A percentile compares a stretch with the other conserved stretches of the same genome.
Conservation (phyloP, 2,888 invertebrate genomes). For the Aspidapion aeneum region DNA sequence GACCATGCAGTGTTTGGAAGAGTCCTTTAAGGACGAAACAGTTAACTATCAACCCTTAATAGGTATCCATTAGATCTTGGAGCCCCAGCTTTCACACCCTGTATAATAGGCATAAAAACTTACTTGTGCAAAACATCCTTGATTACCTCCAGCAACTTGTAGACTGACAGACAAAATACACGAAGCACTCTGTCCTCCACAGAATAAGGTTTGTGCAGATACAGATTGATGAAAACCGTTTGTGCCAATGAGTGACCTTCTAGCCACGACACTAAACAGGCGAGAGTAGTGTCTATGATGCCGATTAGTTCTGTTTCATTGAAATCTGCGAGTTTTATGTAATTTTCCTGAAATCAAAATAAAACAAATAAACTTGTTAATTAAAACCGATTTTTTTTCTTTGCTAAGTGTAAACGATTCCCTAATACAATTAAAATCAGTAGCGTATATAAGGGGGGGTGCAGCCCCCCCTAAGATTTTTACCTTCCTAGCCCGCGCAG, state of each 20-base stretch:
- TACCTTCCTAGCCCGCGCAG: no score
- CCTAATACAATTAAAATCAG: no score
- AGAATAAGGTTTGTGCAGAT: constrained; percentile 84
- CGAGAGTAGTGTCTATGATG: constrained; percentile 90
- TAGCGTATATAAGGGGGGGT: no score
- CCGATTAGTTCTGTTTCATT: constrained; percentile 81
- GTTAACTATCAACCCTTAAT: no score
- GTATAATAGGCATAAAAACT: no score
- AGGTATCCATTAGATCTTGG: no score
- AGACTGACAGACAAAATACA: constrained; percentile 81
- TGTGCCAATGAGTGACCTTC: constrained; percentile 96
- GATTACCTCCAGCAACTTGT: constrained; percentile 86
- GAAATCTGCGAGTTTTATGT: constrained; percentile 73
- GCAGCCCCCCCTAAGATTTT: no score
- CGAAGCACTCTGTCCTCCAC: constrained; percentile 80
- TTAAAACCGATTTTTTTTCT: no score
- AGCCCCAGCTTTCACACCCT: no score
- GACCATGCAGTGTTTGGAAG: no score
- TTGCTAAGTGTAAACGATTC: no score
- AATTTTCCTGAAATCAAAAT: constrained; percentile 60
- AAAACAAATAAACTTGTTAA: constrained; percentile 5
- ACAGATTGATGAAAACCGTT: constrained; percentile 95
- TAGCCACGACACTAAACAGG: constrained; percentile 95
- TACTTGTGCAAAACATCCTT: constrained; percentile 85
- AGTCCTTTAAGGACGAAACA: no score